Percentiles rank a stretch among this genome's conserved stretches.
Evolutionary conservation across 2,113 vertebrate genomes (phyloP).

Genomic region (Panthera uncia): DNA sequence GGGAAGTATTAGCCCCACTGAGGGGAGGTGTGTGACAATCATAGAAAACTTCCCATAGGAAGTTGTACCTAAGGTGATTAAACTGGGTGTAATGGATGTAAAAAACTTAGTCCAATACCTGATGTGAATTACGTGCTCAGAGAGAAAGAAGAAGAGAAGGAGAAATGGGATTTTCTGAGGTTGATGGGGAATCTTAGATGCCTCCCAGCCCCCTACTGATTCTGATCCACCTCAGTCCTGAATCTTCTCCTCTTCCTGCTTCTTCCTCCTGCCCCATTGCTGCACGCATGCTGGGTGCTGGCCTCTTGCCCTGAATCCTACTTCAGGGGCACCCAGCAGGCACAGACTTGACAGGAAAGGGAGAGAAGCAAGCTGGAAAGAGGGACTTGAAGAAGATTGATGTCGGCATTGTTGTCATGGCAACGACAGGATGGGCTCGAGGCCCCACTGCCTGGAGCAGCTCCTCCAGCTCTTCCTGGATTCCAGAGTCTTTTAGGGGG

Average conservation of each 20-base stretch:
- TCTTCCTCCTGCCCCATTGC: not conserved
- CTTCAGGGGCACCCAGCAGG: not conserved
- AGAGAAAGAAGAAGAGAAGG: not conserved
- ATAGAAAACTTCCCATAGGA: not conserved
- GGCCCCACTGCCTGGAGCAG: not conserved
- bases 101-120: not conserved
- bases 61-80: not conserved
- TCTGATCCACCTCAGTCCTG: not conserved
- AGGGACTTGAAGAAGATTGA: constrained; percentile 64
- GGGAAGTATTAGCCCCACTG: not conserved
- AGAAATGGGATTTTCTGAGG: not conserved
- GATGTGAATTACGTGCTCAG: not conserved
- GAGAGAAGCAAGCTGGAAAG: constrained; percentile 38
- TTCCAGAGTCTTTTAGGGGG: not conserved
- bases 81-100: not conserved
- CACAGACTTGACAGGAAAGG: not conserved
- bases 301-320: not conserved
- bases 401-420: constrained; percentile 37
- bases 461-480: not conserved
- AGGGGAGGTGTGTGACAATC: not conserved
- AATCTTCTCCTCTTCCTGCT: not conserved
- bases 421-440: not conserved
- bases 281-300: not conserved
- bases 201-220: not conserved
- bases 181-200: not conserved